These are phyloP conservation scores for Drosophila watanabei DNA, from an alignment of 1,140 invertebrate genomes.

Conservation along the genomic window DNA sequence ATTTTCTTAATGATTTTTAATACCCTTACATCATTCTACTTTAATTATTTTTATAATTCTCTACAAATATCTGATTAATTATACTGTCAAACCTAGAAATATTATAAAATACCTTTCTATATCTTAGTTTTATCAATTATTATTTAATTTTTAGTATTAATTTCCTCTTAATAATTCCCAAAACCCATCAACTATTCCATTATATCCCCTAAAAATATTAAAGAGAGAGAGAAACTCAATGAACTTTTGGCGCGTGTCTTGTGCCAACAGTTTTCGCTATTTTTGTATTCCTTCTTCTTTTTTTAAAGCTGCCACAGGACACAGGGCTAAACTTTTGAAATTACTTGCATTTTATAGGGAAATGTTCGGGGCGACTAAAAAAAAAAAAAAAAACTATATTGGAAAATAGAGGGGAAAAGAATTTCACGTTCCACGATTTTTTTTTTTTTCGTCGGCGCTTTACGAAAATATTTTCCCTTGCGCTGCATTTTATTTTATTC, in stretches of 20 bases:
- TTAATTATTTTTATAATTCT: background rate
- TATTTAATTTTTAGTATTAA: too few species aligned
- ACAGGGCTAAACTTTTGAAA: slow-evolving; percentile 69
- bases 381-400: slow-evolving; percentile 40
- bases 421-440: slow-evolving; percentile 24
- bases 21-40: background rate
- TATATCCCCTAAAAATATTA: background rate
- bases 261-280: slow-evolving; percentile 67
- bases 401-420: slow-evolving; percentile 45
- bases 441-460: slow-evolving; percentile 5
- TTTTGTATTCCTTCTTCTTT: slow-evolving; percentile 26
- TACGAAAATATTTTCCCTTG: slow-evolving; percentile 41
- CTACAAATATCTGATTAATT: background rate
- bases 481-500: slow-evolving; percentile 43
- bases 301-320: slow-evolving; percentile 67
- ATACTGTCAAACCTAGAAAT: background rate
- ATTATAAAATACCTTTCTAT: background rate
- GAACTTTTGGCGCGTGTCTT: slow-evolving; percentile 76
- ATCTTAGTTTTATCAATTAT: too few species aligned
- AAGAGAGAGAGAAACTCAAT: background rate
- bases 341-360: slow-evolving; percentile 75
- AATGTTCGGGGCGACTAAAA: slow-evolving; percentile 5
- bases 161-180: too few species aligned
- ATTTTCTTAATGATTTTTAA: background rate
- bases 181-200: slow-evolving; percentile 4